These are phyloP conservation scores for Gymnodraco acuticeps DNA, from an alignment of 2,797 vertebrate species.

Conservation along the genomic window DNA sequence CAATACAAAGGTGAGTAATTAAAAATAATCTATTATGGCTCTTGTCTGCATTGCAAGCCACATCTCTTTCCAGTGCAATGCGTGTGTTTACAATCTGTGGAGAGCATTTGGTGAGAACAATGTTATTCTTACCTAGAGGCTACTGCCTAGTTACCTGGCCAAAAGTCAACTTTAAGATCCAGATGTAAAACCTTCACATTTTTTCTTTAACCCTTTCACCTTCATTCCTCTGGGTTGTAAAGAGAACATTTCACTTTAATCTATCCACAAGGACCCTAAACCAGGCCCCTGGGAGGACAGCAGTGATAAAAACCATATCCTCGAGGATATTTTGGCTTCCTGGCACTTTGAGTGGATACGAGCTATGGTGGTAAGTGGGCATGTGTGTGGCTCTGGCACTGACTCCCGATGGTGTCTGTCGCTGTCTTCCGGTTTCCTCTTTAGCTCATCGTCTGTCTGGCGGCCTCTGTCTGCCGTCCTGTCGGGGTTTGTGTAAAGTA, in stretches of 20 bases:
- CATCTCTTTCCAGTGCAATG: conserved; percentile 26
- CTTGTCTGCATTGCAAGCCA: not conserved
- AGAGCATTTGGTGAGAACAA: conserved; percentile 34
- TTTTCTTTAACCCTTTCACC: conserved; percentile 53
- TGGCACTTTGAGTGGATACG: conserved; percentile 90
- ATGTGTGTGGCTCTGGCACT: conserved; percentile 72
- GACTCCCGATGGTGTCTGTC: conserved; percentile 70
- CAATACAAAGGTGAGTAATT: conserved; percentile 44
- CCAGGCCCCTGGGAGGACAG: conserved; percentile 83
- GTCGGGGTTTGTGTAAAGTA: conserved; percentile 62
- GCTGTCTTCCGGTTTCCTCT: conserved; percentile 68
- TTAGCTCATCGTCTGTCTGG: conserved; percentile 76
- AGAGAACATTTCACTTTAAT: conserved; percentile 80
- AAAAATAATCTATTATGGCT: conserved; percentile 3
- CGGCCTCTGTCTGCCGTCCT: conserved; percentile 61
- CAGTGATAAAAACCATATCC: conserved; percentile 86
- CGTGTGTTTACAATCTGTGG: conserved; percentile 32
- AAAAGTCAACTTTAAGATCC: conserved; percentile 22
- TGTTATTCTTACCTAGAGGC: conserved; percentile 33
- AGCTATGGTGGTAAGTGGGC: conserved; percentile 88
- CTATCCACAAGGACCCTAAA: conserved; percentile 87
- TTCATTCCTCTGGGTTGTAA: conserved; percentile 69
- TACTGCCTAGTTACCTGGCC: conserved; percentile 18
- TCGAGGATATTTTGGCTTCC: conserved; percentile 89
- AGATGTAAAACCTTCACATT: conserved; percentile 40